Percentiles rank a stretch among this genome's conserved stretches.
These are phyloP conservation scores for Brachionus manjavacas DNA, from an alignment of 1,140 invertebrate genomes.

Conservation along the genomic window DNA sequence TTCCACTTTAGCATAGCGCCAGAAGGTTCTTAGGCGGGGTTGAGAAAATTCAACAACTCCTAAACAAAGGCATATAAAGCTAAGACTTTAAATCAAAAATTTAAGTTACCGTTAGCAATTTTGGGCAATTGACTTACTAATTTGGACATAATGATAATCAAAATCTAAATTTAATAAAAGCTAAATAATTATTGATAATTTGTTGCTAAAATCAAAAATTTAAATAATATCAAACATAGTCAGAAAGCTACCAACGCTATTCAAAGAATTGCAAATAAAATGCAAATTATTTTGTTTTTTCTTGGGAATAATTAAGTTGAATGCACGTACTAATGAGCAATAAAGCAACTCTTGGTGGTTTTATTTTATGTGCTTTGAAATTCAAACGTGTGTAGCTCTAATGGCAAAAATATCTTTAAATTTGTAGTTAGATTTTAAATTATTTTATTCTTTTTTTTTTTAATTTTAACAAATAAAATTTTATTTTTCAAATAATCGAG, in stretches of 20 bases:
- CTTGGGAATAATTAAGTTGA: not conserved
- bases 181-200: not conserved
- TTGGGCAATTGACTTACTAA: slow-evolving; percentile 21
- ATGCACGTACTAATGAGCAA: not conserved
- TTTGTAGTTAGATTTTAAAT: not conserved
- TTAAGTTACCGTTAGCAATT: slow-evolving; percentile 21
- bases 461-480: no score
- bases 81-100: not conserved
- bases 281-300: not conserved
- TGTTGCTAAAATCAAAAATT: not conserved
- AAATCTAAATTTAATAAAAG: not conserved
- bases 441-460: not conserved
- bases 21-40: slow-evolving; percentile 32
- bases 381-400: not conserved
- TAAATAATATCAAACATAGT: not conserved
- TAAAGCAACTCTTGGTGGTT: not conserved
- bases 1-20: slow-evolving; percentile 42
- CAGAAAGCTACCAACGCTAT: slow-evolving; percentile 10
- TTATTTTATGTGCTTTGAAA: not conserved
- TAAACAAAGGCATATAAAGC: not conserved
- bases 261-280: not conserved
- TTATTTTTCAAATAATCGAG: no score
- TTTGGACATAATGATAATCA: slow-evolving; percentile 14
- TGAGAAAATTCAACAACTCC: slow-evolving; percentile 38
- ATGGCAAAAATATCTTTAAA: not conserved